A percentile compares a stretch with the other conserved stretches of the same genome.
These are phyloP conservation scores for Apocrypta bakeri DNA, from an alignment of 1,140 invertebrate species.

Conservation along the genomic window DNA sequence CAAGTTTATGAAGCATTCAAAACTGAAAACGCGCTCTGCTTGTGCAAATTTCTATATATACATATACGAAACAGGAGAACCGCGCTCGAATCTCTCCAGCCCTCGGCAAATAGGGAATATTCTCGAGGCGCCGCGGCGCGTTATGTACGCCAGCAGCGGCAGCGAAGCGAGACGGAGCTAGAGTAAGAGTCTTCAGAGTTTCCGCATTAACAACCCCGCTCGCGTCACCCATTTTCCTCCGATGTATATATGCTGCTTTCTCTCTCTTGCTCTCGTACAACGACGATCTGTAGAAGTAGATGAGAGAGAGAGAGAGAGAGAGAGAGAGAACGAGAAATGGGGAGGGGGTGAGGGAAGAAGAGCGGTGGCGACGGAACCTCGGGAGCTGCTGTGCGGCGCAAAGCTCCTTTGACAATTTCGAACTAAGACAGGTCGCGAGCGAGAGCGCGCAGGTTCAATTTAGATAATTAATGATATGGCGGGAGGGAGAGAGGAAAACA, in stretches of 20 bases:
- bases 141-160: slow-evolving; percentile 18
- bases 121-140: slow-evolving; percentile 42
- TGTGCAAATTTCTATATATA: slow-evolving; percentile 37
- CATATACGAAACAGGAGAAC: not conserved
- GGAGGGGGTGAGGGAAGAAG: not conserved
- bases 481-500: slow-evolving; percentile 46
- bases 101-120: slow-evolving; percentile 47
- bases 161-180: slow-evolving; percentile 17
- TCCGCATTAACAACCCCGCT: slow-evolving; percentile 50
- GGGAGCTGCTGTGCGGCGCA: not conserved
- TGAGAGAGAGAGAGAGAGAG: not conserved
- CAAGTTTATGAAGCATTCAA: slow-evolving; percentile 50
- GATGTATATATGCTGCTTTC: slow-evolving; percentile 13
- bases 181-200: slow-evolving; percentile 45
- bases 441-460: slow-evolving; percentile 57
- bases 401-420: slow-evolving; percentile 61
- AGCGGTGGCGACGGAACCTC: not conserved
- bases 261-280: not conserved
- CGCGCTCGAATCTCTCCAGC: not conserved
- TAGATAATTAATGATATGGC: slow-evolving; percentile 63
- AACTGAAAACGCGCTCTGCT: slow-evolving; percentile 47
- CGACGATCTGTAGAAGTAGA: slow-evolving; percentile 2
- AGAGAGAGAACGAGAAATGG: not conserved
- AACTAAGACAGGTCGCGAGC: slow-evolving; percentile 54
- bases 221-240: slow-evolving; percentile 50